Evolutionary conservation across 2,113 vertebrate genomes (phyloP).

Genomic region (Ardeotis arabs): DNA sequence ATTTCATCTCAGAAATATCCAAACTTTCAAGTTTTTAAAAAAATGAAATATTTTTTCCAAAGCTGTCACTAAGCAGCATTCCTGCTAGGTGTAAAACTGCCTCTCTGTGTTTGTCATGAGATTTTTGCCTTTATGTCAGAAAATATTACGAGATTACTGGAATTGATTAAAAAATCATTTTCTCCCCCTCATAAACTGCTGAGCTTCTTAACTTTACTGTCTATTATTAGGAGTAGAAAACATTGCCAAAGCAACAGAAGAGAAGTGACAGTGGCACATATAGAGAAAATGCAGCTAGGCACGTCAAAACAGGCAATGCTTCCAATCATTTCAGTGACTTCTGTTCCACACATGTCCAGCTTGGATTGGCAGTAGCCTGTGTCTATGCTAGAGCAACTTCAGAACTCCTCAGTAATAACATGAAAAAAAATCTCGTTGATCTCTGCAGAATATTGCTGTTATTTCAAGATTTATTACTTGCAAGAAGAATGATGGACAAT

Average conservation of each 20-base stretch:
- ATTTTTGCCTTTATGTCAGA: neutral
- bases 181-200: neutral
- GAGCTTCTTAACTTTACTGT: neutral
- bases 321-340: neutral
- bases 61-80: neutral
- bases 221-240: neutral
- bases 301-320: neutral
- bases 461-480: neutral
- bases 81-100: neutral
- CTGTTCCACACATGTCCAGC: rapidly evolving
- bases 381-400: neutral
- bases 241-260: neutral
- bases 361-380: neutral
- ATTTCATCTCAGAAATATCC: neutral
- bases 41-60: neutral
- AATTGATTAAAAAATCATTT: neutral
- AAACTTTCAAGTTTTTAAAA: neutral
- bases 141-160: neutral
- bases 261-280: neutral
- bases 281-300: neutral
- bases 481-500: neutral
- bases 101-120: neutral
- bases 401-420: neutral
- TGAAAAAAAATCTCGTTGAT: neutral
- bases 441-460: neutral